Evolutionary conservation across 2,113 vertebrate species (phyloP).

Genomic region (Oncorhynchus mykiss): DNA sequence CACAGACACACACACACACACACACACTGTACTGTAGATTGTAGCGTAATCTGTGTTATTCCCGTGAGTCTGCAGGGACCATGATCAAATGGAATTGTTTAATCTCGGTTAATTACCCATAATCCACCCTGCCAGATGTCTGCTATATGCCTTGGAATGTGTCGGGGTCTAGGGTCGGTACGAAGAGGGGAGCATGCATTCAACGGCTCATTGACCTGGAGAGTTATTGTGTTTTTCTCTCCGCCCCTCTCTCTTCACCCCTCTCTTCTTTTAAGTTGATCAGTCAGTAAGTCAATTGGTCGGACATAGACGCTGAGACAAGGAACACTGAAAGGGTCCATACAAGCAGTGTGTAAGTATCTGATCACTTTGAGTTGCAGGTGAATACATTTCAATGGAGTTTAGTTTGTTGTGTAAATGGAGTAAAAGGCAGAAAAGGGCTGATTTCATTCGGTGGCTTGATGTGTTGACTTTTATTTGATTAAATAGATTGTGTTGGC

Average conservation of each 20-base stretch:
- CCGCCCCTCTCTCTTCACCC: background rate
- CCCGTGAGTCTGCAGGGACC: background rate
- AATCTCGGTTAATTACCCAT: background rate
- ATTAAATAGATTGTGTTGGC: too few species aligned
- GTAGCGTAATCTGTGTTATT: background rate
- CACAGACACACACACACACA: background rate
- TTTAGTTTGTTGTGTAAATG: background rate
- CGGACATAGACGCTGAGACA: background rate
- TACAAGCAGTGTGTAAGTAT: background rate
- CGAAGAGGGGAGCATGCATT: background rate
- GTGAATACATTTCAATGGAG: background rate
- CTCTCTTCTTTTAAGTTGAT: background rate
- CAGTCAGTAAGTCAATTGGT: background rate
- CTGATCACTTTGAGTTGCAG: background rate
- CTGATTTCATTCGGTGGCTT: too few species aligned
- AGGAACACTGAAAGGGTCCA: background rate
- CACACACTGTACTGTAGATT: background rate
- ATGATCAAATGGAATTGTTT: background rate
- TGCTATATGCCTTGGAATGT: background rate
- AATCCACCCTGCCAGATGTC: conserved; percentile 1
- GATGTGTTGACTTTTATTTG: too few species aligned
- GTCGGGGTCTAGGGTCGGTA: background rate
- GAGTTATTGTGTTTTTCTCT: background rate
- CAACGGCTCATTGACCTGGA: background rate
- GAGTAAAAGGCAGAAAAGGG: background rate